Conservation (phyloP, 2,113 vertebrate genomes). For the Platysternon megacephalum region DNA sequence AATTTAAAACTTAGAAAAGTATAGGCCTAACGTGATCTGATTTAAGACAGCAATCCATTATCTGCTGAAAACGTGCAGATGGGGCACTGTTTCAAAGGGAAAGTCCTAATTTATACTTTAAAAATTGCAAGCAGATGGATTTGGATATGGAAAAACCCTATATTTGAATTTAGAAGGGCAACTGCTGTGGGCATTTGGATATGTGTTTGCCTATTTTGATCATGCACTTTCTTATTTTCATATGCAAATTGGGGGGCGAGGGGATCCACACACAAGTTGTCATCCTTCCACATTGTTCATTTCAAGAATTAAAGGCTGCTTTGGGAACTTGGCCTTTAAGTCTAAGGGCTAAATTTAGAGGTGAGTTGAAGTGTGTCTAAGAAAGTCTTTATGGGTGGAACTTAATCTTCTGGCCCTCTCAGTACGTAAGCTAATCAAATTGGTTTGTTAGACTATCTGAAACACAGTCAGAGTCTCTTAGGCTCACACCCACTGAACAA, state of each 20-base stretch:
- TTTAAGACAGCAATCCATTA: not conserved
- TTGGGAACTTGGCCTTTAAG: not conserved
- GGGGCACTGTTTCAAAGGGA: not conserved
- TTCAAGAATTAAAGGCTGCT: not conserved
- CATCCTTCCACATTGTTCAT: not conserved
- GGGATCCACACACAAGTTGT: not conserved
- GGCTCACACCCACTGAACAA: not conserved
- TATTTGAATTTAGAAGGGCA: not conserved
- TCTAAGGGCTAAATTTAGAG: not conserved
- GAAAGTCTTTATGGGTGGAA: not conserved
- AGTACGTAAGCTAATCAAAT: not conserved
- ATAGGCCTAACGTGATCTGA: not conserved
- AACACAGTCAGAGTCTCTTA: not conserved
- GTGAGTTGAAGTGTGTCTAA: not conserved
- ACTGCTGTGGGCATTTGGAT: not conserved
- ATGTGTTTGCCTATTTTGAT: not conserved
- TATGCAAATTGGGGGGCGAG: not conserved
- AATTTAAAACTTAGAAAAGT: not conserved
- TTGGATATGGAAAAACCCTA: not conserved
- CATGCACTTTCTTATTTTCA: not conserved
- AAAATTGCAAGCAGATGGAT: not conserved
- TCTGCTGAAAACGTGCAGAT: not conserved
- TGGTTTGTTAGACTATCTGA: not conserved
- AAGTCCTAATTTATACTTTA: not conserved
- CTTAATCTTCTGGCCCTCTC: not conserved